Evolutionary conservation across 2,797 vertebrate species (phyloP).

Genomic region (Pogoniulus pusillus): DNA sequence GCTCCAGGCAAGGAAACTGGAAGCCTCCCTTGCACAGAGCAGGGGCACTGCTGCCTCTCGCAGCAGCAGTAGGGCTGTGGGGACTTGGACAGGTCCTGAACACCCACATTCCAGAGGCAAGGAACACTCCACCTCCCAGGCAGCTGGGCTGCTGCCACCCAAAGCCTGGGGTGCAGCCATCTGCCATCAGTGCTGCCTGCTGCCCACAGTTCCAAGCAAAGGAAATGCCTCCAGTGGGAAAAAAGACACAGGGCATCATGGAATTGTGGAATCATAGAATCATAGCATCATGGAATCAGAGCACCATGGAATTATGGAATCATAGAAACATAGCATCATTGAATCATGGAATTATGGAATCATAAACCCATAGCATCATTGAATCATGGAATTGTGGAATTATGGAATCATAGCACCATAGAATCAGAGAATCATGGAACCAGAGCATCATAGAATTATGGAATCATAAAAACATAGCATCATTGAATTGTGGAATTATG

Average conservation of each 20-base stretch:
- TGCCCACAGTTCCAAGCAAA: not conserved
- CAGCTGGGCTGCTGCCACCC: not conserved
- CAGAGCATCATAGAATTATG: no score
- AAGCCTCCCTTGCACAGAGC: constrained; percentile 51
- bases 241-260: not conserved
- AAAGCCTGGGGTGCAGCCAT: not conserved
- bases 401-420: no score
- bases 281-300: no score
- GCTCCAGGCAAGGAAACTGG: constrained; percentile 66
- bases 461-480: no score
- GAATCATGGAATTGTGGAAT: no score
- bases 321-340: no score
- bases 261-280: no score
- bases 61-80: not conserved
- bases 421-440: no score
- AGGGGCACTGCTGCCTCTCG: constrained; percentile 42
- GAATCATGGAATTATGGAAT: no score
- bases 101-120: constrained; percentile 17
- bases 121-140: constrained; percentile 5
- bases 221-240: not conserved
- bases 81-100: constrained; percentile 1
- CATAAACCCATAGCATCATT: no score
- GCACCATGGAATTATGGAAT: no score
- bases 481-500: no score
- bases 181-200: not conserved